Evolutionary conservation across 2,113 vertebrate genomes (phyloP).

Genomic region (Echinops telfairi): DNA sequence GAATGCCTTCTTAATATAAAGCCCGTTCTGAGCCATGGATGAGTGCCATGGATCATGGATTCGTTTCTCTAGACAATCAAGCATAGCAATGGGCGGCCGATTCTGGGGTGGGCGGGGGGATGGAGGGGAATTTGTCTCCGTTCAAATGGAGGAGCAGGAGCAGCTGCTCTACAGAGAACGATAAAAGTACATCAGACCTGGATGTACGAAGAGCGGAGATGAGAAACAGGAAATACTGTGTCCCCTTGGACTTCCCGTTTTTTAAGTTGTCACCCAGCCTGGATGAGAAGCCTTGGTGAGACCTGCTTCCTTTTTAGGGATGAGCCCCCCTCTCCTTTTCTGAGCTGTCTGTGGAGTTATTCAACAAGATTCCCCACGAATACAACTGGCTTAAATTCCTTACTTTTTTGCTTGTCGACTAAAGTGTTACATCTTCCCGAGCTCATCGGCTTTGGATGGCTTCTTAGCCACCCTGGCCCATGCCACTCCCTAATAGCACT

Average conservation of each 20-base stretch:
- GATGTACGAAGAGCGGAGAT: background rate
- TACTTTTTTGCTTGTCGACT: background rate
- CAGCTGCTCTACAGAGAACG: background rate
- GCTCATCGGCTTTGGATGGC: background rate
- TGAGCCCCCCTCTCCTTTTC: background rate
- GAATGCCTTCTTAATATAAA: background rate
- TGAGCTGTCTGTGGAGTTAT: background rate
- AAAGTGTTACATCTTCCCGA: background rate
- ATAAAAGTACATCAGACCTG: background rate
- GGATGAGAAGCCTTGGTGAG: background rate
- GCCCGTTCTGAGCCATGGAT: too few species aligned
- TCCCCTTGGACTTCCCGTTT: background rate
- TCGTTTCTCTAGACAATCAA: too few species aligned
- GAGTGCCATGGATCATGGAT: too few species aligned
- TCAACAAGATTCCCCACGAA: background rate
- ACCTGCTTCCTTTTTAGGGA: background rate
- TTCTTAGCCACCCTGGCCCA: background rate
- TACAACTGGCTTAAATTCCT: background rate
- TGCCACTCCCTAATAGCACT: background rate
- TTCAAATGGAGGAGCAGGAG: background rate
- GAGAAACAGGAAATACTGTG: background rate
- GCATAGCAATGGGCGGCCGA: too few species aligned
- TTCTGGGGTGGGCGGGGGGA: too few species aligned
- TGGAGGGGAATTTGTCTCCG: background rate
- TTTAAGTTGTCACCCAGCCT: background rate